Evolutionary conservation across 2,797 vertebrate genomes (phyloP), one percentile per base, ranked within the genome.

Genomic region (Carduelis carduelis): DNA sequence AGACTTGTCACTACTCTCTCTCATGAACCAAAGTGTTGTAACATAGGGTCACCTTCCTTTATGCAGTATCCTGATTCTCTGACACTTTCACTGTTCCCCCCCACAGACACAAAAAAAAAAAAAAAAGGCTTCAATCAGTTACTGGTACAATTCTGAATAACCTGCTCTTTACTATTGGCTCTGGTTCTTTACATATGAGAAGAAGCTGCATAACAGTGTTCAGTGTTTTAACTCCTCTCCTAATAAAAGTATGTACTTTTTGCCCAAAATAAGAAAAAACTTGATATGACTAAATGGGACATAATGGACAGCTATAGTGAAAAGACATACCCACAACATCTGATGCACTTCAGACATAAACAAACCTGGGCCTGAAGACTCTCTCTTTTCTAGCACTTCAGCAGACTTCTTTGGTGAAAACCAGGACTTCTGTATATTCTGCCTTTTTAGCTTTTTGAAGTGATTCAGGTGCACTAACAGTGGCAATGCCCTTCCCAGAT

Each of bases 301-400:
- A 89, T 55, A 93, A 55, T 68, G 39, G 55, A 72, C 49, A 64
- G 22, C 55, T 95, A 60, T 82, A 76, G 95, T 75, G 84, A 95
- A 95, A 95, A 87, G 72, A 72, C 28, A 81, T 84, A 94, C 49
- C 47, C 37, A 53, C 41, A 96, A 65, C 89, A 94, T 93, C 93
- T 97, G 79, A 77, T 92, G 63, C 24, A 6, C 75, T 95, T 91
- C 83, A 87, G 37, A 82, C 14, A 82, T 21, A 55, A 90, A 89
- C 46, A 89, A 76, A 89, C 82, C 37, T 88, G 20, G 56, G 46
- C 63, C 83, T 52, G 19, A 23, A 1, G 64, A 46, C 41, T 53
- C 32, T 83, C 13, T 90, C 37, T 82, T 94, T 91, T 64, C 22
- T 77, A 39, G 27, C 37, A 50, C 21, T 85, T 34, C 49, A 66